Conservation (phyloP, 2,113 vertebrate species). For the Takifugu bimaculatus region DNA sequence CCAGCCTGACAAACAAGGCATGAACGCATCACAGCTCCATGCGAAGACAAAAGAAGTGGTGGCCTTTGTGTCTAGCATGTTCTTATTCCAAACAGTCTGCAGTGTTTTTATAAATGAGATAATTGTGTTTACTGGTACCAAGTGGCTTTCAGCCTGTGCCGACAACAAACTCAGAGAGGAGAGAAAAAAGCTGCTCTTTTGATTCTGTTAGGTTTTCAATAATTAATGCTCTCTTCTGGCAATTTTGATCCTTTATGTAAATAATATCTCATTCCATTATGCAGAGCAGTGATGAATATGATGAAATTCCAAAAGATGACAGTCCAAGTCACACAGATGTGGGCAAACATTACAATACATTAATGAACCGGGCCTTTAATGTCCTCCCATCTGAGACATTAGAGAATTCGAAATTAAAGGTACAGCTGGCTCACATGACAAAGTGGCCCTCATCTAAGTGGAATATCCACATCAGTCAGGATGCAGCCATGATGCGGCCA, state of each 20-base stretch:
- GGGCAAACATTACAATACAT: conserved; percentile 61
- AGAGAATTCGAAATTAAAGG: conserved; percentile 78
- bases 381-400: conserved; percentile 61
- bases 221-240: conserved; percentile 73
- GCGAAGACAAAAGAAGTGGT: too few species aligned
- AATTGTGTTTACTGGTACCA: conserved; percentile 74
- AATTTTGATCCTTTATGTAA: conserved; percentile 72
- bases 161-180: conserved; percentile 62
- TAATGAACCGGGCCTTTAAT: conserved; percentile 69
- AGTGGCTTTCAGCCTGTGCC: conserved; percentile 57
- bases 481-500: conserved; percentile 52
- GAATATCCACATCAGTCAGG: conserved; percentile 64
- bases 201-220: conserved; percentile 73
- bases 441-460: conserved; percentile 56
- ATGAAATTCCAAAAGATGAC: conserved; percentile 67
- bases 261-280: conserved; percentile 71
- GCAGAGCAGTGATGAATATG: conserved; percentile 62
- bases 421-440: conserved; percentile 66
- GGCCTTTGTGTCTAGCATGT: conserved; percentile 45
- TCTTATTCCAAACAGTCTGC: conserved; percentile 17
- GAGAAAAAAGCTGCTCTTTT: conserved; percentile 55
- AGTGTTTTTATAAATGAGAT: conserved; percentile 61
- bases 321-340: conserved; percentile 52
- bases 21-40: too few species aligned
- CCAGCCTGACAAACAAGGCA: conserved; percentile 7